Percentiles rank a stretch among this genome's conserved stretches.
Evolutionary conservation across 1,140 invertebrate genomes (phyloP).

Genomic region (Latrodectus geometricus): DNA sequence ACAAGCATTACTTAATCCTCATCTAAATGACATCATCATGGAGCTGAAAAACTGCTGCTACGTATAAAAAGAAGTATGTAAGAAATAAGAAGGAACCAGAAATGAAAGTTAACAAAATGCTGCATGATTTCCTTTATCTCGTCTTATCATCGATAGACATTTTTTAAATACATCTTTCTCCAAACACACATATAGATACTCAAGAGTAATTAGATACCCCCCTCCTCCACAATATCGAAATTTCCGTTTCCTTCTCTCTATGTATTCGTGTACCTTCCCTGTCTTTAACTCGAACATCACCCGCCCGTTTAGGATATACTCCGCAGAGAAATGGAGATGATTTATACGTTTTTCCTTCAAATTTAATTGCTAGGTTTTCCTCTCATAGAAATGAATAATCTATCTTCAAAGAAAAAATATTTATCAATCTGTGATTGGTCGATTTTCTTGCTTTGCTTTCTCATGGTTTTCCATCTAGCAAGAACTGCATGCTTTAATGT

Average conservation of each 20-base stretch:
- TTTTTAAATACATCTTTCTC: conserved; percentile 44
- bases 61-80: not conserved
- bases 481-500: no score
- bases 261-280: conserved; percentile 31
- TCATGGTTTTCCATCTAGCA: not conserved
- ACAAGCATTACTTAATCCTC: conserved; percentile 18
- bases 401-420: conserved; percentile 56
- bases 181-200: conserved; percentile 32
- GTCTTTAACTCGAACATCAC: conserved; percentile 45
- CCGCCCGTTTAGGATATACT: conserved; percentile 27
- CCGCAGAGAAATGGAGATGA: conserved; percentile 17
- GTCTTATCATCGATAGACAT: conserved; percentile 32
- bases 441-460: conserved; percentile 10
- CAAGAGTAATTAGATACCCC: conserved; percentile 30
- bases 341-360: conserved; percentile 54
- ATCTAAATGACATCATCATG: not conserved
- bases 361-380: conserved; percentile 56
- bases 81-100: not conserved
- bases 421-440: conserved; percentile 52
- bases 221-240: conserved; percentile 39
- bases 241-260: conserved; percentile 30
- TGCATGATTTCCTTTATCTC: conserved; percentile 22
- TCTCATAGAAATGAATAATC: conserved; percentile 55
- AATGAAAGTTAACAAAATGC: conserved; percentile 9
- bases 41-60: not conserved